Evolutionary conservation across 2,888 invertebrate species (phyloP), one percentile per base, ranked within the genome.

Genomic region (Andrena flavipes): DNA sequence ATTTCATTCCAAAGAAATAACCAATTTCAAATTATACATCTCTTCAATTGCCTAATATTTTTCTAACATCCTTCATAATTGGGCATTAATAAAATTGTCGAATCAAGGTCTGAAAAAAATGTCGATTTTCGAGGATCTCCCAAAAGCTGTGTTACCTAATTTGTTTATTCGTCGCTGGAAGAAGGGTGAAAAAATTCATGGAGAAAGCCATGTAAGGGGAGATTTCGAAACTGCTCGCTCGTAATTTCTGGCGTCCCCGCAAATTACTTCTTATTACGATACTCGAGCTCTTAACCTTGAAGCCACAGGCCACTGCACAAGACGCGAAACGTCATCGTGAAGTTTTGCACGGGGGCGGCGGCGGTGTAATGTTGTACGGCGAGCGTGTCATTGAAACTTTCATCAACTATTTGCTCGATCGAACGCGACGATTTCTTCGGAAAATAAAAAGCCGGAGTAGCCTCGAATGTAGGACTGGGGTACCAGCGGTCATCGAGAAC

Each of bases 261-360:
- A 74, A 74, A 86, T 83, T 78, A 74, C 29, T 54, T 70, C 65
- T 84, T 74, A 82, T 84, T 74, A 74, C 54, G 23, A 68, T 35
- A 63, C 69, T 35, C 30, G 33, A 30, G 48, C 30, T 23, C 49
- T 29, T 30, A 62, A 75, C 80, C 76, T 76, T 76, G 80, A 51
- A 20, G 51, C 42, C 20, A 54, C 78, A 68, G 42, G n/a, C 26
- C 70, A 20, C 63, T 74, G 20, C 64, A 63, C 65, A 76, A 63
- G 64, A 59, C 42, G 70, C 30, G 26, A 73, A 76, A 76, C 78
- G 70, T 51, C 73, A 76, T 75, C 68, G 56, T 68, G 56, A 23
- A 33, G 33, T 67, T 74, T 49, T 23, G 10, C 26, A 26, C 23
- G 23, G 71, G 23, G 42, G 35, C 35, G 20, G 26, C 33, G 30